Percentiles rank a stretch among this genome's conserved stretches.
Evolutionary conservation across 2,888 invertebrate species (phyloP).

Genomic region (Mythimna ferrago): DNA sequence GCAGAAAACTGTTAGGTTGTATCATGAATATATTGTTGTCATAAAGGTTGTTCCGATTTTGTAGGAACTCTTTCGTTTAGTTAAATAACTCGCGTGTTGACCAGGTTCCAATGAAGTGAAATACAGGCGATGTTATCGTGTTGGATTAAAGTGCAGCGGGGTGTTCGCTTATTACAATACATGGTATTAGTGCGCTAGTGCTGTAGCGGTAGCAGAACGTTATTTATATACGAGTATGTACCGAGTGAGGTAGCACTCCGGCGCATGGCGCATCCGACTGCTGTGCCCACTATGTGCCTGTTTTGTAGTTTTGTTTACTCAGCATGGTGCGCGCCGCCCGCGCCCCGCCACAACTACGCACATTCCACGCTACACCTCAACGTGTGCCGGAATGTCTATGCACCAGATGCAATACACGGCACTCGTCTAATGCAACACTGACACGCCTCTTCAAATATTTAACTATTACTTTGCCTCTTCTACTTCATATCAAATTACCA

Average conservation of each 20-base stretch:
- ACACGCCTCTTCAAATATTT: conserved; percentile 74
- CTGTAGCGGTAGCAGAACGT: conserved; percentile 52
- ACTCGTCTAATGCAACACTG: conserved; percentile 64
- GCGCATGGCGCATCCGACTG: conserved; percentile 77
- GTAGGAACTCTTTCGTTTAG: background rate
- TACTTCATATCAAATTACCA: conserved; percentile 62
- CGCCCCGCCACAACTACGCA: conserved; percentile 69
- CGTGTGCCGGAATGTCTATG: conserved; percentile 78
- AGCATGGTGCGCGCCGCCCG: conserved; percentile 76
- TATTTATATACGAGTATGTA: conserved; percentile 62
- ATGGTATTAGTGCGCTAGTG: conserved; percentile 38
- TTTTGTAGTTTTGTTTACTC: conserved; percentile 86
- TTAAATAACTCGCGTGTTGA: background rate
- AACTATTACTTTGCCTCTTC: conserved; percentile 58
- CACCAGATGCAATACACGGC: conserved; percentile 76
- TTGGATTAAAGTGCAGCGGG: conserved; percentile 21
- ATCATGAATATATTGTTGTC: background rate
- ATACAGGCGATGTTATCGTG: conserved; percentile 18
- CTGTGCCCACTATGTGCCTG: conserved; percentile 72
- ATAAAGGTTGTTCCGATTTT: background rate
- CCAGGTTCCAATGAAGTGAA: background rate
- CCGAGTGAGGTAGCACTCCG: conserved; percentile 55
- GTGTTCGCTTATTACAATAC: conserved; percentile 44
- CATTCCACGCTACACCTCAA: conserved; percentile 78
- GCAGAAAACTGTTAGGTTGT: background rate